Base-by-base conservation (phyloP, 2,888 invertebrate species). In the Augiades crinisus region DNA sequence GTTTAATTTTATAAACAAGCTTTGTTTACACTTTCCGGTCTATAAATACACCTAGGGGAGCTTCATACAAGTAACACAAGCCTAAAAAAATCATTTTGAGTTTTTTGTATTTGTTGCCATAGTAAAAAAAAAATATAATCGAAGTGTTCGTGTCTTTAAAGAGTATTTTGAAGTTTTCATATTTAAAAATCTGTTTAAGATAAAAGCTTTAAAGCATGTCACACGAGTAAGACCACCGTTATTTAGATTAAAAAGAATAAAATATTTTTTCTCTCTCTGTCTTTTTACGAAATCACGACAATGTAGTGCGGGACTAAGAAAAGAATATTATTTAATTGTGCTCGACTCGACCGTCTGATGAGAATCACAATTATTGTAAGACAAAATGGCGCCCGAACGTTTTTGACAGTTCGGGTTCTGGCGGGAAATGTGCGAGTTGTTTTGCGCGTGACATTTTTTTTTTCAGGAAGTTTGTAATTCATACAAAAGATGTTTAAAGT, bases 141-240 rank as follows among this genome's bases (percentile, higher is more conserved):
- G 12, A 71, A 68, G 69, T 76, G 75, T 81, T 78, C 68, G 77
- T 74, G 65, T 68, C 57, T 63, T 62, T 60, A 60, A 61, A 61
- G 60, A 60, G 65, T 65, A 67, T 65, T 63, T 66, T 50, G 30
- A 62, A 61, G 57, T 59, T 57, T 58, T 61, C 62, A 60, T 66
- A 57, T 58, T 59, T 53, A 47, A 17, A 47, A 55, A 49, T 58
- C 47, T 67, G 66, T 71, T 76, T 67, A 65, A 65, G 71, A 68
- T 71, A 70, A 80, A n/a, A 86, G 87, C 86, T 85, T 88, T 88
- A 86, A 83, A 79, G 68, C 68, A 72, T 78, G 78, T 83, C 81
- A 81, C 85, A 84, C 81, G 86, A 83, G 69, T 68, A 68, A 79
- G 74, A 88, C 88, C 88, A 88, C 88, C 88, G 88, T 78, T 75